Conservation (phyloP, 2,113 vertebrate genomes). For the Bubo blakistoni region DNA sequence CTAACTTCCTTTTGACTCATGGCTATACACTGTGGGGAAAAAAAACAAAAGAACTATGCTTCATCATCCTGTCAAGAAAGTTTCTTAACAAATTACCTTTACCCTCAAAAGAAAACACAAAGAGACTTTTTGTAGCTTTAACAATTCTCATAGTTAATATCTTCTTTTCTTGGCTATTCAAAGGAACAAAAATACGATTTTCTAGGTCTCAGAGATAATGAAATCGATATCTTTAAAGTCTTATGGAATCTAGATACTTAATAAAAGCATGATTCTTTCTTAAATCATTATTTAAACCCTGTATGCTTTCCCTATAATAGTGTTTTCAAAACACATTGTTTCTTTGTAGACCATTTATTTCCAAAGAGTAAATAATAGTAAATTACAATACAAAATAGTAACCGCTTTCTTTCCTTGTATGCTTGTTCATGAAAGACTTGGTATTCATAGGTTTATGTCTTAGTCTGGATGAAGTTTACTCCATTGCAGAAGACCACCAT, state of each 20-base stretch:
- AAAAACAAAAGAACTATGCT: constrained; percentile 81
- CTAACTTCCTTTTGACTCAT: constrained; percentile 78
- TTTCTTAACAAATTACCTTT: constrained; percentile 90
- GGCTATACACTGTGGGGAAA: constrained; percentile 73
- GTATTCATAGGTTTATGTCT: background rate
- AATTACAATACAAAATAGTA: background rate
- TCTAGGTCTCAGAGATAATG: constrained; percentile 11
- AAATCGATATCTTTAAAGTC: constrained; percentile 38
- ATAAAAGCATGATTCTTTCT: background rate
- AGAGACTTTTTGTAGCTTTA: constrained; percentile 79
- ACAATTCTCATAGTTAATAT: constrained; percentile 74
- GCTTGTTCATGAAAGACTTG: background rate
- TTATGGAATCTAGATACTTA: constrained; percentile 50
- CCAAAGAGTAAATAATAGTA: background rate
- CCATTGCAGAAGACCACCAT: background rate
- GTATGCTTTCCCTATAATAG: too few relatives aligned
- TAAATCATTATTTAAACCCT: background rate
- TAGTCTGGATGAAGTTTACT: background rate
- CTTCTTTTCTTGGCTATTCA: constrained; percentile 70
- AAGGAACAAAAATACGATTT: constrained; percentile 51
- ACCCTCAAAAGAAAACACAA: constrained; percentile 80
- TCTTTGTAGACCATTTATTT: background rate
- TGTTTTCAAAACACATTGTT: background rate
- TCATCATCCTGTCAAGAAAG: constrained; percentile 89
- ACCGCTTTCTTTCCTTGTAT: background rate